A percentile compares a stretch with the other conserved stretches of the same genome.
These are phyloP conservation scores for Micrastur ruficollis DNA, from an alignment of 2,797 vertebrate genomes.

Conservation along the genomic window DNA sequence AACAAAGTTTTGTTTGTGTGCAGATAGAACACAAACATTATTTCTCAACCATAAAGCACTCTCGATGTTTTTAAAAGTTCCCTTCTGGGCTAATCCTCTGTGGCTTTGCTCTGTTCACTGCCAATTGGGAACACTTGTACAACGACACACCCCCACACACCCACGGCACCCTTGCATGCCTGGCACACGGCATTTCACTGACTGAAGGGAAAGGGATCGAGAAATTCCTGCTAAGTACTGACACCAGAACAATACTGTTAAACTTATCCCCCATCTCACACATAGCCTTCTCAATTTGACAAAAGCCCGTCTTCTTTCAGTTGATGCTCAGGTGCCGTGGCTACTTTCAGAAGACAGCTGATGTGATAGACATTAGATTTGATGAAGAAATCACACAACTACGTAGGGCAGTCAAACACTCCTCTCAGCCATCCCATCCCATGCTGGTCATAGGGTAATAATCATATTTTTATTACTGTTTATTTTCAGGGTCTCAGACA, in stretches of 20 bases:
- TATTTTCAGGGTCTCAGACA: background rate
- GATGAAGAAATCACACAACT: background rate
- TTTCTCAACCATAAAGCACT: background rate
- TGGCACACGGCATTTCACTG: background rate
- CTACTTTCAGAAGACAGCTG: background rate
- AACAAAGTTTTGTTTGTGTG: background rate
- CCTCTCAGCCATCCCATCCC: background rate
- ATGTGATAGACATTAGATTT: background rate
- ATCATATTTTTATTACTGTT: background rate
- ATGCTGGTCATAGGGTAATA: background rate
- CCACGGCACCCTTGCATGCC: background rate
- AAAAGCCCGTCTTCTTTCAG: background rate
- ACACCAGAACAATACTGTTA: background rate
- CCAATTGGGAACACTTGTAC: background rate
- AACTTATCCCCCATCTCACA: background rate
- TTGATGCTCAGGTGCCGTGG: background rate
- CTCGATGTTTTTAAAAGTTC: background rate
- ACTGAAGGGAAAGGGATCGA: background rate
- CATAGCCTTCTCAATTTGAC: accelerated
- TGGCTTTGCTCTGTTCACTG: background rate
- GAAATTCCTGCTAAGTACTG: background rate
- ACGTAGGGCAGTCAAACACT: background rate
- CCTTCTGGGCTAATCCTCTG: background rate
- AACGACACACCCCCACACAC: background rate
- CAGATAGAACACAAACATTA: background rate